Evolutionary conservation across 2,113 vertebrate genomes (phyloP).

Genomic region (Peromyscus leucopus): DNA sequence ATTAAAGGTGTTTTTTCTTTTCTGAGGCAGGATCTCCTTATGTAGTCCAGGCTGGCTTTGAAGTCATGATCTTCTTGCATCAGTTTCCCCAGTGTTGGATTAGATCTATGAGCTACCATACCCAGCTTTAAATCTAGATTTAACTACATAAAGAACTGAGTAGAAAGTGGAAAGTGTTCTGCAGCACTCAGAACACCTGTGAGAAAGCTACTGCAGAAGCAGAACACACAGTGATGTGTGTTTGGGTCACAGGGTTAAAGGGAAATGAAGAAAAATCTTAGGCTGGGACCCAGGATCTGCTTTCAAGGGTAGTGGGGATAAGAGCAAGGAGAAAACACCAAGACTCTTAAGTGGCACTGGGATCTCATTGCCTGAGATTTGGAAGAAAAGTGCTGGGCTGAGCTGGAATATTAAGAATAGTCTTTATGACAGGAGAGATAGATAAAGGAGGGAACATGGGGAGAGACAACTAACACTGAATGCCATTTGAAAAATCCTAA

Average conservation of each 20-base stretch:
- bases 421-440: neutral
- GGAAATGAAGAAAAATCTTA: too few relatives aligned
- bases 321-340: neutral
- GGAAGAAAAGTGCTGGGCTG: neutral
- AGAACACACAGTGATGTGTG: neutral
- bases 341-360: neutral
- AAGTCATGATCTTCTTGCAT: neutral
- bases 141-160: neutral
- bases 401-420: neutral
- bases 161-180: neutral
- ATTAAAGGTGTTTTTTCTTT: neutral
- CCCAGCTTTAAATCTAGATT: neutral
- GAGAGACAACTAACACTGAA: neutral
- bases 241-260: neutral
- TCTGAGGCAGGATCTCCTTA: neutral
- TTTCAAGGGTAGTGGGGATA: neutral
- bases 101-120: neutral
- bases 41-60: too few relatives aligned
- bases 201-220: neutral
- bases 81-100: neutral
- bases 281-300: neutral
- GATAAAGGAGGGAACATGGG: neutral
- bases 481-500: neutral
- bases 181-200: neutral
- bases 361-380: neutral